Evolutionary conservation across 2,113 vertebrate species (phyloP).

Genomic region (Numida meleagris): DNA sequence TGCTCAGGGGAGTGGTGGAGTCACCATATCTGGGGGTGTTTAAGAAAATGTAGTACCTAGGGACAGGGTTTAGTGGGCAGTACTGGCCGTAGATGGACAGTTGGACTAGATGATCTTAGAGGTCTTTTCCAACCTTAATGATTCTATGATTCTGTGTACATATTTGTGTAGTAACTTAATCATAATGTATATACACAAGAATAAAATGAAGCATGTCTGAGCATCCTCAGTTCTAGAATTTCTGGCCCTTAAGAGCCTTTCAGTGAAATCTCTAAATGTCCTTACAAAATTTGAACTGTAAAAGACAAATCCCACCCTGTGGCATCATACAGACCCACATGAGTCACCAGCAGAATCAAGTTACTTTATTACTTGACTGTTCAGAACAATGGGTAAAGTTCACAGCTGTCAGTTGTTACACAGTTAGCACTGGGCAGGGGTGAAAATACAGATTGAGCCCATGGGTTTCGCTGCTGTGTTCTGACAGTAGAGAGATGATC

Average conservation of each 20-base stretch:
- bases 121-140: too few species aligned
- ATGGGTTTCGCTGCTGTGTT: background rate
- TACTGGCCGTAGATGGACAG: too few species aligned
- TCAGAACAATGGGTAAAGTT: background rate
- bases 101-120: too few species aligned
- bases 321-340: background rate
- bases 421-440: background rate
- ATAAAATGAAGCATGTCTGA: background rate
- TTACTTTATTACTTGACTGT: background rate
- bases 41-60: too few species aligned
- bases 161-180: background rate
- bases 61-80: too few species aligned
- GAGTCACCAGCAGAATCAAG: background rate
- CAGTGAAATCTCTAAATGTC: background rate
- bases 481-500: background rate
- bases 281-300: background rate
- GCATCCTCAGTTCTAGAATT: background rate
- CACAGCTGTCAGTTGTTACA: background rate
- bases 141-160: background rate
- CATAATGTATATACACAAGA: background rate
- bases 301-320: background rate
- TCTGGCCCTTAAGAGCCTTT: background rate
- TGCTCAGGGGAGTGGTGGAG: too few species aligned
- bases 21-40: too few species aligned
- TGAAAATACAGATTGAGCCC: background rate